Conservation (phyloP, 2,888 invertebrate species). For the Pseudococcus longispinus region DNA sequence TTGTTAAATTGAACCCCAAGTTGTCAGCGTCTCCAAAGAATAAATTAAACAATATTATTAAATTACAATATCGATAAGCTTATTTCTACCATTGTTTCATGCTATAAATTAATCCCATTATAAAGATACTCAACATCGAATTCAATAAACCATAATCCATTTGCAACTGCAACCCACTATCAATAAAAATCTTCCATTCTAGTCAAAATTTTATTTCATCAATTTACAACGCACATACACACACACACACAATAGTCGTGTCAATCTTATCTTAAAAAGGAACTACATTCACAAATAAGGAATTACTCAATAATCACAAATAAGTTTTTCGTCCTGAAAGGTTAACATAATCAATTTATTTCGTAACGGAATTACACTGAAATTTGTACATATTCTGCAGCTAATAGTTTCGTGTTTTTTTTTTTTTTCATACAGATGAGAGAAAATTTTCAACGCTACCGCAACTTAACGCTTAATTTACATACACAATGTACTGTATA, state of each 20-base stretch:
- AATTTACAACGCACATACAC: background rate
- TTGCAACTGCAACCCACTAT: background rate
- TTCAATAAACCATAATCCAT: background rate
- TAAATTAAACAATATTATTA: background rate
- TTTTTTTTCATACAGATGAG: background rate
- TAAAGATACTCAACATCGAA: background rate
- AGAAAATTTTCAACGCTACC: background rate
- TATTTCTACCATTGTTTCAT: background rate
- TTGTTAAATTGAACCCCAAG: background rate
- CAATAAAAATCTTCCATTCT: background rate
- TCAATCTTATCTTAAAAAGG: conserved; percentile 42
- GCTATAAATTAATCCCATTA: background rate
- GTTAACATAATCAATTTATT: background rate
- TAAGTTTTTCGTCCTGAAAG: background rate
- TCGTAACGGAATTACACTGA: conserved; percentile 2
- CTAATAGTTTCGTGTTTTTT: background rate
- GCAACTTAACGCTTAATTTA: background rate
- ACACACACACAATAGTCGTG: background rate
- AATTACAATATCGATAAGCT: background rate
- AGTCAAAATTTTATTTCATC: conserved; percentile 19
- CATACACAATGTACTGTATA: no score
- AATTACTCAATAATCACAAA: conserved; percentile 43
- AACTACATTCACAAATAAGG: conserved; percentile 28
- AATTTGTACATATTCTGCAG: background rate
- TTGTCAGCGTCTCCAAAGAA: background rate